These are phyloP conservation scores for Glaucopsyche alexis DNA, from an alignment of 2,888 invertebrate genomes.

Conservation along the genomic window DNA sequence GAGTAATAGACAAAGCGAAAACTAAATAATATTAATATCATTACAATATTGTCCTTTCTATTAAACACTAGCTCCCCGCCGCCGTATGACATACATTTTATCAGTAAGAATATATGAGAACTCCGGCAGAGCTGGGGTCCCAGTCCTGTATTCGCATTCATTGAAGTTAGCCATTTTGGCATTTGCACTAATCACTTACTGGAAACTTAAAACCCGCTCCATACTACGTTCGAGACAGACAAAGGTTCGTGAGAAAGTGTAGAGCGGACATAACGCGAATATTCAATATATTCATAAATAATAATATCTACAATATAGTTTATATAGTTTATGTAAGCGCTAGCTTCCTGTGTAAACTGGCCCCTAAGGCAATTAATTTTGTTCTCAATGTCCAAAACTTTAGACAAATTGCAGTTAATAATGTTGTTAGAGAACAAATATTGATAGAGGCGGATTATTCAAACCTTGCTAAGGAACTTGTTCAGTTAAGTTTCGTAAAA, in stretches of 20 bases:
- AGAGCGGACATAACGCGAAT: no score
- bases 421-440: conserved; percentile 67
- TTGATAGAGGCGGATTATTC: conserved; percentile 61
- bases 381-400: conserved; percentile 51
- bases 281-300: no score
- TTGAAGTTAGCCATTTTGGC: no score
- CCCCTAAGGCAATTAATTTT: conserved; percentile 47
- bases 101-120: no score
- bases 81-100: neutral
- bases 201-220: neutral
- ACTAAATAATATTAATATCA: neutral
- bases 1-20: neutral
- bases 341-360: neutral
- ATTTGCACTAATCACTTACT: neutral
- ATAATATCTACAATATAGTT: neutral
- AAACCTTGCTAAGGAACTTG: conserved; percentile 57
- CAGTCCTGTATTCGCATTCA: no score
- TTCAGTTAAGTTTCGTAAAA: conserved; percentile 54
- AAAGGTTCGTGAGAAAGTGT: no score
- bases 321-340: neutral
- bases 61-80: neutral
- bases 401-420: conserved; percentile 68
- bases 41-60: neutral
- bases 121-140: no score
- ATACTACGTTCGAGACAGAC: no score